Base-by-base conservation (phyloP, 2,888 invertebrate species). In the Zaprionus lineosus region DNA sequence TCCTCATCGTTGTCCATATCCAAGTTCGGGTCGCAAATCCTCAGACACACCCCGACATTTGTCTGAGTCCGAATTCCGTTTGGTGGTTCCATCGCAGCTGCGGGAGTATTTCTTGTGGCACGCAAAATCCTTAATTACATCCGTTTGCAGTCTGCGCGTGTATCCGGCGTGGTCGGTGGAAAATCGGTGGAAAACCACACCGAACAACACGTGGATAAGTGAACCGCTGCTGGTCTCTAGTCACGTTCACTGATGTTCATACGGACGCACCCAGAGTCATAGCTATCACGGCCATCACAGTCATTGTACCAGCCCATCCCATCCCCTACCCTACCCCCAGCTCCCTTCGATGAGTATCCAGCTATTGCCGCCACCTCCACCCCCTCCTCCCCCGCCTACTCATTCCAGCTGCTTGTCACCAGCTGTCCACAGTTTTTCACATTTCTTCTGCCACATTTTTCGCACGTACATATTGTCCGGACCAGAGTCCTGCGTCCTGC, bases 121-220 rank as follows among this genome's bases (percentile, higher is more conserved):
- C 82, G 74, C 79, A 79, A 78, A 79, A 84, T 79, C 74, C 78
- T 79, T 79, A 79, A 79, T 79, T 79, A 79, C 78, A 79, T 79
- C 78, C 78, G 78, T 74, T 79, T 69, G 74, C 74, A 61, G 78
- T 74, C 78, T 74, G 71, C 74, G 82, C 78, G 78, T 79, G 78
- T 79, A 61, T 77, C 77, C 77, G 83, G 59, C 52, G 31, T 39
- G 53, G 53, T 37, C 39, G 47, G 18, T 37, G 21, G 40, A 67
- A 34, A 61, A 69, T 51, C 47, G 21, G 37, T 37, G 51, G 52
- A 69, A 72, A 81, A 69, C 78, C 78, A 57, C 78, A 71, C 56
- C 29, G 67, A 56, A 76, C 44, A 76, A 81, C 82, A 78, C 84
- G 74, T 84, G 78, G 71, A 77, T 74, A 68, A 73, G 68, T 62